Conservation (phyloP, 2,888 invertebrate genomes). For the Poecilus cupreus region DNA sequence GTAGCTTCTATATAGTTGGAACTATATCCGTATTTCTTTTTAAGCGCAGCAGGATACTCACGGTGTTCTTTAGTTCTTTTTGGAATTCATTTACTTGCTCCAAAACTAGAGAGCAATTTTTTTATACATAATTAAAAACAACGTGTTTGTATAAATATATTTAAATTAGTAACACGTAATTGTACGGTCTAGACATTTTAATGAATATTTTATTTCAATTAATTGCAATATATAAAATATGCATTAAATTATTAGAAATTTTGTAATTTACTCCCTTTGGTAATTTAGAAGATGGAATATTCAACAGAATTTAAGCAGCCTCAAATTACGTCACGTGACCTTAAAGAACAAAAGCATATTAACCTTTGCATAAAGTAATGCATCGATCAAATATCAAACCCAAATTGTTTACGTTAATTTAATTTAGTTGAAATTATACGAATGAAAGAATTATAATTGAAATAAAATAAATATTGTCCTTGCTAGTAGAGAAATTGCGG, state of each 20-base stretch:
- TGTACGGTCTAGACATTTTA: not conserved
- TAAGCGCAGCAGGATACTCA: not conserved
- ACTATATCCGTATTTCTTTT: slow-evolving; percentile 22
- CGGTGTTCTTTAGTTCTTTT: not conserved
- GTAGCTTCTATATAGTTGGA: not conserved
- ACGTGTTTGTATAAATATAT: too few relatives aligned
- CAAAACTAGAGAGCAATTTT: not conserved
- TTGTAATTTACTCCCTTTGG: not conserved
- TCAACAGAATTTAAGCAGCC: not conserved
- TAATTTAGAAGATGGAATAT: not conserved
- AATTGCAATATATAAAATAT: not conserved
- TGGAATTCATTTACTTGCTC: not conserved
- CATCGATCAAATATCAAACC: slow-evolving; percentile 31
- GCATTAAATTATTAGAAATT: not conserved
- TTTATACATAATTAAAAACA: too few relatives aligned
- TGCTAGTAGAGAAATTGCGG: too few relatives aligned
- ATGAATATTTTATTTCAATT: not conserved
- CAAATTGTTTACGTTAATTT: not conserved
- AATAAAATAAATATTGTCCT: too few relatives aligned
- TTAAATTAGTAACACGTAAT: too few relatives aligned
- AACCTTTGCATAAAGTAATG: slow-evolving; percentile 22
- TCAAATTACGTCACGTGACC: slow-evolving; percentile 1
- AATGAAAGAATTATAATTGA: too few relatives aligned
- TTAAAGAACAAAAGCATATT: slow-evolving; percentile 21
- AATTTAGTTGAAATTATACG: too few relatives aligned